These are phyloP conservation scores for Plebejus anna DNA, from an alignment of 2,888 invertebrate species.

Conservation along the genomic window DNA sequence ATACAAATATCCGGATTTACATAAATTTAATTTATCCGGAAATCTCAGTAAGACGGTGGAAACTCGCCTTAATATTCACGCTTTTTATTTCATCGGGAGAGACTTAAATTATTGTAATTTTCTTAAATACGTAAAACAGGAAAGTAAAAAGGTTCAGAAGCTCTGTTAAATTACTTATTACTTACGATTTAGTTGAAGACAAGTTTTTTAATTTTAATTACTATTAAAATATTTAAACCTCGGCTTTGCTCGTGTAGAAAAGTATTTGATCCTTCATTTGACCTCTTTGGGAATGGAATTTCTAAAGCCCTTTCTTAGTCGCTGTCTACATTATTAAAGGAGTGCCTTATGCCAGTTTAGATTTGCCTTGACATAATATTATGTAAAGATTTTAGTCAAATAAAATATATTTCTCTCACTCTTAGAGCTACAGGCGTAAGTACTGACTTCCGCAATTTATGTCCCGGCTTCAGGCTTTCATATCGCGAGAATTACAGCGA, in stretches of 20 bases:
- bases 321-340: too few relatives aligned
- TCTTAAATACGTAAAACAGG: neutral
- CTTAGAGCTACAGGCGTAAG: neutral
- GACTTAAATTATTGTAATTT: slow-evolving; percentile 14
- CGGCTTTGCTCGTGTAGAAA: neutral
- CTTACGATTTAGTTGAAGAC: neutral
- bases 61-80: slow-evolving; percentile 8
- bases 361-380: neutral
- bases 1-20: slow-evolving; percentile 21
- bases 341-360: neutral
- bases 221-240: neutral
- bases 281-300: too few relatives aligned
- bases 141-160: neutral
- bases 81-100: slow-evolving; percentile 18
- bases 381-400: neutral
- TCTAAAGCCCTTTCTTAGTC: too few relatives aligned
- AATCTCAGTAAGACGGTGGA: slow-evolving; percentile 19
- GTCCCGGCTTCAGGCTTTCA: neutral
- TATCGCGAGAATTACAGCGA: neutral
- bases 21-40: slow-evolving; percentile 26
- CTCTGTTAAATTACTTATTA: neutral
- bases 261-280: too few relatives aligned
- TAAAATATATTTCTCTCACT: slow-evolving; percentile 1
- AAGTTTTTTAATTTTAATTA: neutral
- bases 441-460: slow-evolving; percentile 8